Evolutionary conservation across 2,888 invertebrate genomes (phyloP).

Genomic region (Gnatocerus cornutus): DNA sequence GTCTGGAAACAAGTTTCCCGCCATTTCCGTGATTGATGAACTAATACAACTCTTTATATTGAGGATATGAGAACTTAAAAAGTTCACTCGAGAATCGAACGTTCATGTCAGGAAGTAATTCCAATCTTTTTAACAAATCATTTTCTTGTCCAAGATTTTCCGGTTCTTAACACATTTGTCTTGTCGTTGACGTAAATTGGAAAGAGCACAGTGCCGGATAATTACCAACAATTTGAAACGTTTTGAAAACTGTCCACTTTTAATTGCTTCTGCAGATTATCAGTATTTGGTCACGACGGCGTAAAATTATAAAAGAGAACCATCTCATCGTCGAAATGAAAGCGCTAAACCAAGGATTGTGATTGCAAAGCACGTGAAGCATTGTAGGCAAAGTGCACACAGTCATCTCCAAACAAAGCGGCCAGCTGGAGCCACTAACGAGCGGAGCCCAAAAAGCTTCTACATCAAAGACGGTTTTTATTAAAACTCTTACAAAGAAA

Average conservation of each 20-base stretch:
- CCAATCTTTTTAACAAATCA: slow-evolving; percentile 35
- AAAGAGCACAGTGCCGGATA: slow-evolving; percentile 20
- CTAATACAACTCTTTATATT: slow-evolving; percentile 43
- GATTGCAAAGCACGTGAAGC: slow-evolving; percentile 66
- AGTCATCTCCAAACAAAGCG: slow-evolving; percentile 67
- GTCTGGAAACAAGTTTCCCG: slow-evolving; percentile 48
- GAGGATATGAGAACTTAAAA: slow-evolving; percentile 42
- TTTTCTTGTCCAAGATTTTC: slow-evolving; percentile 13
- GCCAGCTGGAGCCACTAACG: slow-evolving; percentile 68
- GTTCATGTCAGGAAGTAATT: slow-evolving; percentile 21
- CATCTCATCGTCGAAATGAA: slow-evolving; percentile 50
- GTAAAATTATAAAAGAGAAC: slow-evolving; percentile 42
- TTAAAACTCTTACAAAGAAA: slow-evolving; percentile 65
- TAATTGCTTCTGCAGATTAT: slow-evolving; percentile 41
- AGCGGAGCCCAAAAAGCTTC: slow-evolving; percentile 63
- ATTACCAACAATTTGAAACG: slow-evolving; percentile 21
- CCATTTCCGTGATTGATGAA: slow-evolving; percentile 50
- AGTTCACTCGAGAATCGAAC: slow-evolving; percentile 18
- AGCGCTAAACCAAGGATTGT: slow-evolving; percentile 56
- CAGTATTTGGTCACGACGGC: slow-evolving; percentile 33
- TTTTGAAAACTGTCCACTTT: slow-evolving; percentile 19
- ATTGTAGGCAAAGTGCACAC: slow-evolving; percentile 67
- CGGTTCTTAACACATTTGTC: slow-evolving; percentile 5
- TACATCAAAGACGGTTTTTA: slow-evolving; percentile 68
- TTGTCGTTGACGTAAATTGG: slow-evolving; percentile 24